These are phyloP conservation scores for Rotaria magnacalcarata DNA, from an alignment of 2,888 invertebrate genomes.

Conservation along the genomic window DNA sequence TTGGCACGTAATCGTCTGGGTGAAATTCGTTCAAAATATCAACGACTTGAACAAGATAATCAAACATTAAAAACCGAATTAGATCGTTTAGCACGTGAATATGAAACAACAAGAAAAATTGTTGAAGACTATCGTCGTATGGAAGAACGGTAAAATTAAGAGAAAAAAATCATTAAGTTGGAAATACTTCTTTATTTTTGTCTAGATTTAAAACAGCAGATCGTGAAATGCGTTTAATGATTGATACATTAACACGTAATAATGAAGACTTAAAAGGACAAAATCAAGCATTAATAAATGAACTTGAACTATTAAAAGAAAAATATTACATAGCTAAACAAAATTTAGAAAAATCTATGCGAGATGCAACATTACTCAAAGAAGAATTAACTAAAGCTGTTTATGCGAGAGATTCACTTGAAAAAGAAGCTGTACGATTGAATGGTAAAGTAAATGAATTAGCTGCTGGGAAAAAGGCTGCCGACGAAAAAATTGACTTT, in stretches of 20 bases:
- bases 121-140: slow-evolving; percentile 45
- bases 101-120: slow-evolving; percentile 45
- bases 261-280: slow-evolving; percentile 45
- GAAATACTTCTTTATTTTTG: not conserved
- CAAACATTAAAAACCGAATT: slow-evolving; percentile 43
- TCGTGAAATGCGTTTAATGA: slow-evolving; percentile 46
- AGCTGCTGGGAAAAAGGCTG: slow-evolving; percentile 29
- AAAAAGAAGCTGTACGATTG: slow-evolving; percentile 40
- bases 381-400: slow-evolving; percentile 44
- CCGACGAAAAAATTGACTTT: slow-evolving; percentile 46
- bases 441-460: slow-evolving; percentile 38
- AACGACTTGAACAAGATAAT: slow-evolving; percentile 44
- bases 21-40: slow-evolving; percentile 44
- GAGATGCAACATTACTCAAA: slow-evolving; percentile 39
- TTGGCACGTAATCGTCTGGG: slow-evolving; percentile 45
- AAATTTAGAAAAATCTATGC: slow-evolving; percentile 46
- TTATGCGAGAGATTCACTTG: slow-evolving; percentile 36
- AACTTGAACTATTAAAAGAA: slow-evolving; percentile 44
- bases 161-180: no score
- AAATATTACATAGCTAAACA: slow-evolving; percentile 46
- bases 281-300: slow-evolving; percentile 44
- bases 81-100: slow-evolving; percentile 42
- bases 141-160: slow-evolving; percentile 37
- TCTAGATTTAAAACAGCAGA: slow-evolving; percentile 43
- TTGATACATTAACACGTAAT: slow-evolving; percentile 45